Base-by-base conservation (phyloP, 2,113 vertebrate species). In the Scartelaos histophorus region DNA sequence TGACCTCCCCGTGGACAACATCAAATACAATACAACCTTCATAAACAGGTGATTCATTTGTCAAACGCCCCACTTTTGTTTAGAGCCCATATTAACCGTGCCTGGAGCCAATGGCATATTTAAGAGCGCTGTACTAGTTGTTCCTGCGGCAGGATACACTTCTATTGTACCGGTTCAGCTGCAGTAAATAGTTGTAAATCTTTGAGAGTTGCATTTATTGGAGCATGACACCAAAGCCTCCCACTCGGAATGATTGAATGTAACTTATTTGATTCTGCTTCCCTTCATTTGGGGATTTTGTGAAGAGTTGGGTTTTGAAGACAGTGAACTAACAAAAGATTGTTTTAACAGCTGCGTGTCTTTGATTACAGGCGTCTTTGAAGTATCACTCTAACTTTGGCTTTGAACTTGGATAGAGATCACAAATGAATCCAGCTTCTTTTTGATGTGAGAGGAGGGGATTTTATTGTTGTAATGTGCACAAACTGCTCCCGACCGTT, bases 271-370 rank as follows among this genome's bases (percentile, higher is more conserved):
- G 80, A 92, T 88, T 89, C 85, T 76, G 85, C 85, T 92, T 91
- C 85, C 90, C 87, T 85, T 89, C 86, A 82, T 92, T 91, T 90
- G 84, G 88, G 85, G 88, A 95, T 96, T 95, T 93, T 92, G 94
- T 94, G 95, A 95, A 96, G 94, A 96, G 95, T 94, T 93, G 91
- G 92, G 91, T 94, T 38, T 94, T 93, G 94, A 97, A 96, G 97
- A 98, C 97, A 97, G 95, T 97, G 96, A 96, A 94, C 95, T 93
- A 95, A 97, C 97, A 97, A 97, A 97, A 96, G 96, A 95, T 95
- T 98, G 96, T 98, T 99, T 98, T 98, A 97, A 98, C 97, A 99
- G 97, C 97, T 99, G 97, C 95, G 92, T 93, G 95, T 97, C 97
- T 99, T 97, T 98, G 96, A 98, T 98, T 98, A 95, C 94, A 92